A percentile compares a stretch with the other conserved stretches of the same genome.
phyloP scores from a whole-genome alignment of 2,888 invertebrate species.

The Argyresthia albistria region DNA sequence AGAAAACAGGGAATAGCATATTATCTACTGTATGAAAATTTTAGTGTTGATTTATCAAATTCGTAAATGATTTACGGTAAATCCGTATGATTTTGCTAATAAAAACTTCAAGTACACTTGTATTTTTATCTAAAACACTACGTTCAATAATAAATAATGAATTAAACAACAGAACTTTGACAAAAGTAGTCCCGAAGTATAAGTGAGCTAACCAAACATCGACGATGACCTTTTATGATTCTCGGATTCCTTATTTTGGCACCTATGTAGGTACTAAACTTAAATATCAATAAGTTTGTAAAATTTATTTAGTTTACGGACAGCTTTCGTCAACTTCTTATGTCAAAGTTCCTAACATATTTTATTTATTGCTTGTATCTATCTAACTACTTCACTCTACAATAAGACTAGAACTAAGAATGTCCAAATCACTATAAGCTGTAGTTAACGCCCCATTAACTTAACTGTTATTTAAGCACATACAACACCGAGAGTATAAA shows the following conservation, averaged over 20 bases:
- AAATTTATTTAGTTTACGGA: background rate
- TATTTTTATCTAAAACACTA: conserved; percentile 26
- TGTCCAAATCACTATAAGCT: conserved; percentile 16
- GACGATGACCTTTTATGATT: conserved; percentile 13
- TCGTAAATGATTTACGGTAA: no score
- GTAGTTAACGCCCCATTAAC: background rate
- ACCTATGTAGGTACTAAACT: background rate
- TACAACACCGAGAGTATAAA: conserved; percentile 19
- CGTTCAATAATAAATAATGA: conserved; percentile 27
- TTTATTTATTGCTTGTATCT: conserved; percentile 57
- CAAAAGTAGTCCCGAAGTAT: conserved; percentile 33
- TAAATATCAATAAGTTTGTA: background rate
- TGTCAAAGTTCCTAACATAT: conserved; percentile 42
- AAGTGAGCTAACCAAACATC: conserved; percentile 20
- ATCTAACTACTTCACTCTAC: conserved; percentile 44
- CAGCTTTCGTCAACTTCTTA: conserved; percentile 24
- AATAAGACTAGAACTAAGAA: conserved; percentile 25
- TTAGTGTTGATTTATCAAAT: no score
- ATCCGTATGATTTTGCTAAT: no score
- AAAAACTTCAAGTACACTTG: conserved; percentile 27
- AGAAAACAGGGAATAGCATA: no score
- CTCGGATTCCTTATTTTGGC: conserved; percentile 5
- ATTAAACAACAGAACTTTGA: conserved; percentile 38
- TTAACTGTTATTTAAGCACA: background rate
- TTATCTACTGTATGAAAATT: no score